Conservation (phyloP, 2,113 vertebrate species). For the Entosphenus tridentatus region DNA sequence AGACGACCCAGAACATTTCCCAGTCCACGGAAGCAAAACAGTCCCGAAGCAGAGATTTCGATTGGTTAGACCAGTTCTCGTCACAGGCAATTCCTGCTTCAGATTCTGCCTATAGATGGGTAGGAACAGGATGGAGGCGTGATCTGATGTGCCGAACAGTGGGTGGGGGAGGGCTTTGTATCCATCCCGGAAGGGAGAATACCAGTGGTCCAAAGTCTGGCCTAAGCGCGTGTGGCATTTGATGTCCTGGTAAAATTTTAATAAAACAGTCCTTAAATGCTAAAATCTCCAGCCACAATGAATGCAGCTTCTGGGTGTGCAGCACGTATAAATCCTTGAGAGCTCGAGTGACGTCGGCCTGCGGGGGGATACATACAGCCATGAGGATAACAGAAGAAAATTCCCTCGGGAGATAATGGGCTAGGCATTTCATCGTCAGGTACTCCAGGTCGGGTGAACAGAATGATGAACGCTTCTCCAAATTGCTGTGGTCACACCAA, state of each 20-base stretch:
- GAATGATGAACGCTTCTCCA: not conserved
- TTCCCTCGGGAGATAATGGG: not conserved
- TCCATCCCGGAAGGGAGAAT: not conserved
- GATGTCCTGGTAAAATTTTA: not conserved
- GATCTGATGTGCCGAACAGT: conserved; percentile 1
- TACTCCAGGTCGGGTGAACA: not conserved
- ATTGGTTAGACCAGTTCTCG: conserved; percentile 5
- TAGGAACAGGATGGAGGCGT: conserved; percentile 1
- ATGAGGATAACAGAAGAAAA: not conserved
- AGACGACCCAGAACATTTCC: not conserved
- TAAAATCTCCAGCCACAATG: not conserved
- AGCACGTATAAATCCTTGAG: not conserved
- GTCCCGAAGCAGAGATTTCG: not conserved
- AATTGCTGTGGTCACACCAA: not conserved
- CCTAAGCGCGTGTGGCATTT: not conserved
- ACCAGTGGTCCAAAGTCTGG: not conserved
- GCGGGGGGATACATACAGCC: not conserved
- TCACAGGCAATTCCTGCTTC: not conserved
- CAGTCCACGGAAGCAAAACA: not conserved
- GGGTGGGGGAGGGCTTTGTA: not conserved
- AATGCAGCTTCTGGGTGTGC: not conserved
- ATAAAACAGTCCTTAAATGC: not conserved
- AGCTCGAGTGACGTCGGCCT: not conserved
- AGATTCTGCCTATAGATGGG: not conserved
- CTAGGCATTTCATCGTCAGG: not conserved